phyloP scores from a whole-genome alignment of 2,113 vertebrate species.

The Barnardius zonarius region DNA sequence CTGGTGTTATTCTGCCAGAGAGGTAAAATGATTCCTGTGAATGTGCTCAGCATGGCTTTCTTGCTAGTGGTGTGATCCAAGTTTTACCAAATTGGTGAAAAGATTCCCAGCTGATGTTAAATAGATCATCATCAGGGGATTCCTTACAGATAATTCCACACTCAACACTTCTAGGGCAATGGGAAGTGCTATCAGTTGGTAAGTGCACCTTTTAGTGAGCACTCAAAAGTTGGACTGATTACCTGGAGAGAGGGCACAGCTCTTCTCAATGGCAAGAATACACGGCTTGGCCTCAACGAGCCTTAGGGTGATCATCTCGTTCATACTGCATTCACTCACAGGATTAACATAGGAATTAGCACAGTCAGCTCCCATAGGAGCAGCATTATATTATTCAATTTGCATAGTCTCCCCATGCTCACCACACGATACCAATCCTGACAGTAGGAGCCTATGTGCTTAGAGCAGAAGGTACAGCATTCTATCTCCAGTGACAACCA shows the following conservation, averaged over 20 bases:
- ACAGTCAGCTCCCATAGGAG: conserved; percentile 18
- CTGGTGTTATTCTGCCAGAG: not conserved
- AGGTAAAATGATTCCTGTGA: not conserved
- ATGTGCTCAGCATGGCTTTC: not conserved
- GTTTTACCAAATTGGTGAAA: not conserved
- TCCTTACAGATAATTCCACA: not conserved
- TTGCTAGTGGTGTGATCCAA: not conserved
- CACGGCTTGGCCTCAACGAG: not conserved
- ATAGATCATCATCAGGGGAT: not conserved
- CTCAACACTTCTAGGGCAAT: not conserved
- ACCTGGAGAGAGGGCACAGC: not conserved
- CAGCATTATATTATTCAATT: conserved; percentile 36
- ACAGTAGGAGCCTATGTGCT: conserved; percentile 24
- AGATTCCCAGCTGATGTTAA: not conserved
- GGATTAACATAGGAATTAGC: conserved; percentile 45
- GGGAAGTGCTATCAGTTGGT: not conserved
- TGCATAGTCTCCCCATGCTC: conserved; percentile 37
- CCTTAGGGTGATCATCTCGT: not conserved
- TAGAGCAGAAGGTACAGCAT: conserved; percentile 23
- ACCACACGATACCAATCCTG: not conserved
- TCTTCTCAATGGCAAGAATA: not conserved
- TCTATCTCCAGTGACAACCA: conserved; percentile 70
- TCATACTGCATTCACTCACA: not conserved
- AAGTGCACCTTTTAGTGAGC: not conserved
- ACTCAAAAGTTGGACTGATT: accelerated